Evolutionary conservation across 2,113 vertebrate species (phyloP).

Genomic region (Pyrgilauda ruficollis): DNA sequence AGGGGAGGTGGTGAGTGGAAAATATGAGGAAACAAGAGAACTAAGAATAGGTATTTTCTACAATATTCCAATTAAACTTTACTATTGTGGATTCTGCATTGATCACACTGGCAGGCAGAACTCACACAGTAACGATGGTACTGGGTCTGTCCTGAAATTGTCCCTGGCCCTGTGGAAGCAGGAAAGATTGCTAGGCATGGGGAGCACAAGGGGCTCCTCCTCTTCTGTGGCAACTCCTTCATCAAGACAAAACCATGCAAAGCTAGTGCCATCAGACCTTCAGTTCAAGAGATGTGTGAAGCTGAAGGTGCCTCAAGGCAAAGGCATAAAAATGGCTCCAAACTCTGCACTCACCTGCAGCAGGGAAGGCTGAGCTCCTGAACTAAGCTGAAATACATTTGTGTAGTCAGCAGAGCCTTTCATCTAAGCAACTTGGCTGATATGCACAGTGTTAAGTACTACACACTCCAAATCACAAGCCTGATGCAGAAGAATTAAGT

Average conservation of each 20-base stretch:
- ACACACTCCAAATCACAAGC: background rate
- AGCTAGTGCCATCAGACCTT: background rate
- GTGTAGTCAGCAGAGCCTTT: accelerated
- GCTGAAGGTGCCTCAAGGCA: background rate
- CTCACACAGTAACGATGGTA: too few species aligned
- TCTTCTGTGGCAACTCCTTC: background rate
- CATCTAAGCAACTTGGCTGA: background rate
- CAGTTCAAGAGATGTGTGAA: background rate
- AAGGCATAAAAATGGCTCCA: background rate
- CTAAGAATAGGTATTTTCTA: background rate
- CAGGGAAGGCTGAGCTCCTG: background rate
- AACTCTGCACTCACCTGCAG: background rate
- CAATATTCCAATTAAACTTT: background rate
- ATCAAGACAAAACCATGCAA: background rate
- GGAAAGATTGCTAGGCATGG: background rate
- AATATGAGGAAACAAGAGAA: background rate
- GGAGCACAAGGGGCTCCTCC: background rate
- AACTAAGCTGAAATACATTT: background rate
- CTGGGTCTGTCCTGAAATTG: background rate
- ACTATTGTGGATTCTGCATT: background rate
- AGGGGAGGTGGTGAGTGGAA: background rate
- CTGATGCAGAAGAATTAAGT: background rate
- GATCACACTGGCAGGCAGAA: background rate
- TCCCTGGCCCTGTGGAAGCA: background rate
- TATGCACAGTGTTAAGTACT: too few species aligned